Percentiles rank a stretch among this genome's conserved stretches.
Conservation (phyloP, 2,888 invertebrate genomes). For the Netelia fuscicornis region DNA sequence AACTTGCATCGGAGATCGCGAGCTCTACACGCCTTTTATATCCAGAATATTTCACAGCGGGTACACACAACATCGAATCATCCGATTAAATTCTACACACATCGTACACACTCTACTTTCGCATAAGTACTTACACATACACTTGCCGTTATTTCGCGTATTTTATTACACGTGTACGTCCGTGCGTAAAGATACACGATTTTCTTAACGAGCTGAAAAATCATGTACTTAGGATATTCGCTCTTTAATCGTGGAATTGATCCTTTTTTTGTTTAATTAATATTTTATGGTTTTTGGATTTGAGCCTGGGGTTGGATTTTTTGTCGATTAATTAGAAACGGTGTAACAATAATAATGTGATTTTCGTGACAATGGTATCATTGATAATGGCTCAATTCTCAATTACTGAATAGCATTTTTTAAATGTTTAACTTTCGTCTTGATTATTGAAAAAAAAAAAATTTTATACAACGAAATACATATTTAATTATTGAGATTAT, state of each 20-base stretch:
- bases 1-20: constrained; percentile 56
- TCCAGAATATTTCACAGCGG: constrained; percentile 64
- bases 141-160: constrained; percentile 1
- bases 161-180: constrained; percentile 19
- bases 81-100: constrained; percentile 60
- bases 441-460: too few relatives aligned
- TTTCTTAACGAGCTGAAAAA: constrained; percentile 32
- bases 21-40: constrained; percentile 50
- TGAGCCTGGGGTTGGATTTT: too few relatives aligned
- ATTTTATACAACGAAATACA: too few relatives aligned
- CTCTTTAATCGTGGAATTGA: background rate
- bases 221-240: background rate
- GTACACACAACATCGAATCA: constrained; percentile 61
- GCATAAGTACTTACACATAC: background rate
- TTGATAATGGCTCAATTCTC: too few relatives aligned
- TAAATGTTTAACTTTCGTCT: too few relatives aligned
- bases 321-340: too few relatives aligned
- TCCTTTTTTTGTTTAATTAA: background rate
- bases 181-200: background rate
- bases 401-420: too few relatives aligned
- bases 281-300: background rate
- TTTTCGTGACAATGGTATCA: too few relatives aligned
- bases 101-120: constrained; percentile 7
- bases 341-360: too few relatives aligned
- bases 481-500: too few relatives aligned